phyloP scores from a whole-genome alignment of 2,113 vertebrate genomes.

The Myanophis thanlyinensis region DNA sequence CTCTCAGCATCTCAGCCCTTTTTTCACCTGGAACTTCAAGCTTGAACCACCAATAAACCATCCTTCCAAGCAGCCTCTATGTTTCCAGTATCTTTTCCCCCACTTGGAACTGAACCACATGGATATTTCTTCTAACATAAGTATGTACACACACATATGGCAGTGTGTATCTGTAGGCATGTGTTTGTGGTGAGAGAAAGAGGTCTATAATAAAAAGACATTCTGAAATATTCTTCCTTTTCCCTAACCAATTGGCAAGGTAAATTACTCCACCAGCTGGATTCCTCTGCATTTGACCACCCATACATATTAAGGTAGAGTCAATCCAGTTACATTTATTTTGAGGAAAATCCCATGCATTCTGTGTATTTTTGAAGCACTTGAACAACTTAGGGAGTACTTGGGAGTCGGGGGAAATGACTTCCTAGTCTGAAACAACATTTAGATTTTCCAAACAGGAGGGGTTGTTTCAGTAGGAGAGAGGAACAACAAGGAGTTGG shows the following conservation, averaged over 20 bases:
- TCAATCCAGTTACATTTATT: not conserved
- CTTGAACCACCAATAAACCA: too few relatives aligned
- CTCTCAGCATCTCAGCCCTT: too few relatives aligned
- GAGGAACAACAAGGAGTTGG: not conserved
- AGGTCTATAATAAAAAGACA: not conserved
- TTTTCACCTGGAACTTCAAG: too few relatives aligned
- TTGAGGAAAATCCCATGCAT: not conserved
- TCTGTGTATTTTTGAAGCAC: not conserved
- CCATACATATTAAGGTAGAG: not conserved
- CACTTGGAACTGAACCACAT: too few relatives aligned
- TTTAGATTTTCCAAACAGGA: not conserved
- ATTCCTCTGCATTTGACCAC: not conserved
- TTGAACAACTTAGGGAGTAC: not conserved
- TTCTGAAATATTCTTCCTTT: not conserved
- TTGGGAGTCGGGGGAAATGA: not conserved
- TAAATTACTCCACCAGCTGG: not conserved
- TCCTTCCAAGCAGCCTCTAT: too few relatives aligned
- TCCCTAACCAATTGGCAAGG: not conserved
- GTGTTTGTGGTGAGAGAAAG: not conserved
- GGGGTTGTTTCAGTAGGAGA: not conserved
- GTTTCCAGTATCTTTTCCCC: too few relatives aligned
- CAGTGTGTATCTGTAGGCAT: not conserved
- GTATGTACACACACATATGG: not conserved
- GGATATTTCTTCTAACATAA: too few relatives aligned
- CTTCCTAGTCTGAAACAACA: not conserved